Evolutionary conservation across 2,888 invertebrate species (phyloP).

Genomic region (Drosophila peninsularis): DNA sequence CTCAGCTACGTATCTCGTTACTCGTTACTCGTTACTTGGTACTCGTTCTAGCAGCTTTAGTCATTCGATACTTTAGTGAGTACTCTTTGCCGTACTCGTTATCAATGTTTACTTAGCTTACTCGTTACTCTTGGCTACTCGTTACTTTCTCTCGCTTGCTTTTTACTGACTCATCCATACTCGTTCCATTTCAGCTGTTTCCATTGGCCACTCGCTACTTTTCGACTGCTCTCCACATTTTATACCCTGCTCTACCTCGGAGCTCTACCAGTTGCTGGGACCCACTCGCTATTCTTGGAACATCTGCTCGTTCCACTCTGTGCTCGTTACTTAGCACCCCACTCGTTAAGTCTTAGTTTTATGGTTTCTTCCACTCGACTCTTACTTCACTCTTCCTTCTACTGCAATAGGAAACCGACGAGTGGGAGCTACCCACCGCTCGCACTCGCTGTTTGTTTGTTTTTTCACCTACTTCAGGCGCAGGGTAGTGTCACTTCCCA

Average conservation of each 20-base stretch:
- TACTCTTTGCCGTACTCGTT: not conserved
- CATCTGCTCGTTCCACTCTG: not conserved
- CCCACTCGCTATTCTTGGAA: not conserved
- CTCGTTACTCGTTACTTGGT: not conserved
- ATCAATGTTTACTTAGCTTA: not conserved
- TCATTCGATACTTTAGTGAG: not conserved
- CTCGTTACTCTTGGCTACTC: not conserved
- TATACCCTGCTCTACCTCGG: too few species aligned
- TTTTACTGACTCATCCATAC: too few species aligned
- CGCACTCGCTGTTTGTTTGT: slow-evolving; percentile 11
- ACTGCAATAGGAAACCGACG: not conserved
- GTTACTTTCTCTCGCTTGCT: not conserved
- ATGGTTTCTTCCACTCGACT: not conserved
- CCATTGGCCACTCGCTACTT: not conserved
- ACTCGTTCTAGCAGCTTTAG: too few species aligned
- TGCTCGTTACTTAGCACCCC: too few species aligned
- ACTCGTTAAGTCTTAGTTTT: not conserved
- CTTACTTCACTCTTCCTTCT: not conserved
- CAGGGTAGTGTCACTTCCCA: slow-evolving; percentile 1
- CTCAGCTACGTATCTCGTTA: not conserved
- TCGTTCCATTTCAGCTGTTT: too few species aligned
- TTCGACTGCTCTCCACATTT: not conserved
- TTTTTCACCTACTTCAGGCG: not conserved
- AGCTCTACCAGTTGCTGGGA: not conserved
- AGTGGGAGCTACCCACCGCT: not conserved